A percentile compares a stretch with the other conserved stretches of the same genome.
These are phyloP conservation scores for Apaloderma vittatum DNA, from an alignment of 2,113 vertebrate genomes.

Conservation along the genomic window DNA sequence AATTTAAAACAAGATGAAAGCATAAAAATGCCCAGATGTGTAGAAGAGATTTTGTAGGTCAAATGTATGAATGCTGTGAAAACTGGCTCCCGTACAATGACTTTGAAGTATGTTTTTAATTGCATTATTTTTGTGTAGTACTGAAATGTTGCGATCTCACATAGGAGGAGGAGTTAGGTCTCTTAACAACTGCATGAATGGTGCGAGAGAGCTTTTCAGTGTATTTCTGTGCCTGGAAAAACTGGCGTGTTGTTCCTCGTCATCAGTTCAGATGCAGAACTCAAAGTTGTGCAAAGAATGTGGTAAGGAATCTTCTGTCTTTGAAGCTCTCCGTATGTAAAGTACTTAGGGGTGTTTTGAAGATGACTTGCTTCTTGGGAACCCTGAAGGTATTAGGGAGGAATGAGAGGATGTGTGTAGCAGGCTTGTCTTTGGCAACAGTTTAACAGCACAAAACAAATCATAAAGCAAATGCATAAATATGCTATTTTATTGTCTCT, in stretches of 20 bases:
- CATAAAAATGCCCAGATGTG: background rate
- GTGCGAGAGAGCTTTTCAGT: background rate
- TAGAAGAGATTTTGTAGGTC: background rate
- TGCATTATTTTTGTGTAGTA: background rate
- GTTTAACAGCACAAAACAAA: background rate
- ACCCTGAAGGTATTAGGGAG: background rate
- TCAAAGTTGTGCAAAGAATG: constrained; percentile 44
- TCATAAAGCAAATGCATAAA: background rate
- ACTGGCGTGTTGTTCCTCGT: constrained; percentile 21
- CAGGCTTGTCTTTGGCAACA: background rate
- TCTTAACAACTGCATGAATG: background rate
- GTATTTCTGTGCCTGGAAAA: background rate
- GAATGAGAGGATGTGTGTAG: background rate
- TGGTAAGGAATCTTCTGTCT: constrained; percentile 3
- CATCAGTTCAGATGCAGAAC: background rate
- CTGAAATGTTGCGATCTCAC: constrained; percentile 45
- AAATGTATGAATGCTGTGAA: background rate
- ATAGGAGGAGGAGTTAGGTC: constrained; percentile 26
- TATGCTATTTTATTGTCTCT: background rate
- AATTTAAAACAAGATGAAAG: background rate
- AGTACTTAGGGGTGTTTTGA: background rate
- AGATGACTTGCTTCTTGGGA: background rate
- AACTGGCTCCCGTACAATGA: background rate
- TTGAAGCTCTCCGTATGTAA: constrained; percentile 28
- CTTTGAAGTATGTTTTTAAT: constrained; percentile 17